phyloP scores from a whole-genome alignment of 1,140 invertebrate species.

The Drosophila varians region DNA sequence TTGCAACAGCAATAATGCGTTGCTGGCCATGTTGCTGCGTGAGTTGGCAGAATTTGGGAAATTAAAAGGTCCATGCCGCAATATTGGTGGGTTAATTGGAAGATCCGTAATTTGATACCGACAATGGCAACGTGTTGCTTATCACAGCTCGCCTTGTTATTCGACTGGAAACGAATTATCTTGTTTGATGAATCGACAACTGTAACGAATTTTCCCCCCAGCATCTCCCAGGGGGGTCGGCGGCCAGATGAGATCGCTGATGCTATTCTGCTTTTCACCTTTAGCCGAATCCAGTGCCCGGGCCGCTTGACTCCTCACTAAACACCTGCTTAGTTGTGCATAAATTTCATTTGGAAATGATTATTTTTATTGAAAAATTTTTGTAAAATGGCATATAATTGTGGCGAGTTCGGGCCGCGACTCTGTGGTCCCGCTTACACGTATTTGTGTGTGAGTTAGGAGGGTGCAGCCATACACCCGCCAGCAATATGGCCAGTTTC shows the following conservation, averaged over 20 bases:
- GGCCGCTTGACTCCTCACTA: slow-evolving; percentile 60
- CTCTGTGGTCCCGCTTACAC: slow-evolving; percentile 33
- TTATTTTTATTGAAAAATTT: slow-evolving; percentile 79
- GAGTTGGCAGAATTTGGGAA: slow-evolving; percentile 72
- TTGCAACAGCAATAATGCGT: slow-evolving; percentile 22
- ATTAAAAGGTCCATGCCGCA: slow-evolving; percentile 73
- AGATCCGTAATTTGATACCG: slow-evolving; percentile 76
- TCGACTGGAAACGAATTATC: slow-evolving; percentile 55
- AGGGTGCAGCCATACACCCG: slow-evolving; percentile 68
- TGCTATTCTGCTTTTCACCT: slow-evolving; percentile 24
- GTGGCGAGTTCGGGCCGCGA: slow-evolving; percentile 35
- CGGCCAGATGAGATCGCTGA: neutral
- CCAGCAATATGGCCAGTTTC: slow-evolving; percentile 77
- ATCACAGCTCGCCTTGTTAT: slow-evolving; percentile 59
- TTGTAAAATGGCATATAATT: slow-evolving; percentile 75
- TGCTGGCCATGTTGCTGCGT: slow-evolving; percentile 34
- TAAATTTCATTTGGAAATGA: slow-evolving; percentile 72
- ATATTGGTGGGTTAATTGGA: slow-evolving; percentile 79
- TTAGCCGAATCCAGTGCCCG: slow-evolving; percentile 20
- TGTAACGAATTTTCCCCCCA: slow-evolving; percentile 70
- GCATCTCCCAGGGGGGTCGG: slow-evolving; percentile 24
- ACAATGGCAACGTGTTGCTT: slow-evolving; percentile 73
- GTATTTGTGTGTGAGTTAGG: slow-evolving; percentile 42
- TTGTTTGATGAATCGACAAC: slow-evolving; percentile 81
- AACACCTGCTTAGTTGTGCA: slow-evolving; percentile 78